A percentile compares a stretch with the other conserved stretches of the same genome.
Evolutionary conservation across 2,797 vertebrate species (phyloP).

Genomic region (Delichon dasypus): DNA sequence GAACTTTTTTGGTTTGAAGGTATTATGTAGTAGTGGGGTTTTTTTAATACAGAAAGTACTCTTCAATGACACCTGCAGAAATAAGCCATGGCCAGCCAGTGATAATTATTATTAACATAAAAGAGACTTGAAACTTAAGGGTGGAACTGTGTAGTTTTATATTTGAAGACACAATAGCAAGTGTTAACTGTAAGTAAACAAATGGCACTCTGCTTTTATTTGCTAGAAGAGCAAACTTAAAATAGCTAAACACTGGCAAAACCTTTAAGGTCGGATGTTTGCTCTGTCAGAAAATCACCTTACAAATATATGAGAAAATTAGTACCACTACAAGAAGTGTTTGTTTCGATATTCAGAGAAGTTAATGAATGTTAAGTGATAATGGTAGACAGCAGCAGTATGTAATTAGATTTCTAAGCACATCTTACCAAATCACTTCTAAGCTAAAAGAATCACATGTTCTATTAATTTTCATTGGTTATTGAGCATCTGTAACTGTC

Average conservation of each 20-base stretch:
- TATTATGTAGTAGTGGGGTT: neutral
- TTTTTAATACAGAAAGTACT: neutral
- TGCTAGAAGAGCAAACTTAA: slow-evolving; percentile 2
- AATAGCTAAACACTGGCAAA: slow-evolving; percentile 13
- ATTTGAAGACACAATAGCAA: neutral
- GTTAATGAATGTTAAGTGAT: slow-evolving; percentile 60
- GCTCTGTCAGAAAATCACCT: slow-evolving; percentile 29
- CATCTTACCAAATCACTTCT: slow-evolving; percentile 48
- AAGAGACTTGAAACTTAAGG: neutral
- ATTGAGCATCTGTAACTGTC: slow-evolving; percentile 58
- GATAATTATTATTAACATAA: neutral
- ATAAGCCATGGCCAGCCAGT: neutral
- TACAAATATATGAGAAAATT: slow-evolving; percentile 47
- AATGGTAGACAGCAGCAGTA: slow-evolving; percentile 47
- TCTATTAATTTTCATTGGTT: slow-evolving; percentile 64
- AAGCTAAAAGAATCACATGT: slow-evolving; percentile 44
- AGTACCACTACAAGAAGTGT: slow-evolving; percentile 20
- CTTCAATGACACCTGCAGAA: neutral
- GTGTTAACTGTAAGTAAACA: neutral
- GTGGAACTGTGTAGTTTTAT: neutral
- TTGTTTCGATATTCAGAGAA: slow-evolving; percentile 54
- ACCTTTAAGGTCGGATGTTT: slow-evolving; percentile 20
- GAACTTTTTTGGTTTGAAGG: neutral
- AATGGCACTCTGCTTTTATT: neutral
- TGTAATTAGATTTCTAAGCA: slow-evolving; percentile 64